phyloP scores from a whole-genome alignment of 2,113 vertebrate genomes.

The Furnarius figulus region DNA sequence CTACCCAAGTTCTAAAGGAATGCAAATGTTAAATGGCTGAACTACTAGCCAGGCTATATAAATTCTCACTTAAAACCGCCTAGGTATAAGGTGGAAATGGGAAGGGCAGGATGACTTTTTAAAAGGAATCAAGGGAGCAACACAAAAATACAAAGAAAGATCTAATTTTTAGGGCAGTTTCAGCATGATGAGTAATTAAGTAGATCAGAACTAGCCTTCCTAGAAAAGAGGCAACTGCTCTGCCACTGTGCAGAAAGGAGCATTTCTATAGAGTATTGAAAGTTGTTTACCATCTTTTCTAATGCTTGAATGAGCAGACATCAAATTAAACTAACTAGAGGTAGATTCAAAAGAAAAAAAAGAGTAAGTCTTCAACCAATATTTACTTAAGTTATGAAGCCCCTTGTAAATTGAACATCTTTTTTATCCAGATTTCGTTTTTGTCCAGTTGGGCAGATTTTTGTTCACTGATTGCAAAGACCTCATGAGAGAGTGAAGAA shows the following conservation, averaged over 20 bases:
- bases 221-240: background rate
- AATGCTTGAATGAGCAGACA: background rate
- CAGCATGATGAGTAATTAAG: background rate
- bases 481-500: background rate
- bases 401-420: background rate
- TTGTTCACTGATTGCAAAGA: background rate
- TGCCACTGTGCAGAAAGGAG: background rate
- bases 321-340: background rate
- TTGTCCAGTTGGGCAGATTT: background rate
- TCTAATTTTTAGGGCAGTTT: background rate
- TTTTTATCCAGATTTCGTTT: background rate
- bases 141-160: background rate
- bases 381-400: background rate
- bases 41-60: background rate
- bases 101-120: background rate
- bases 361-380: background rate
- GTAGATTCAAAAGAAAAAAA: background rate
- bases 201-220: background rate
- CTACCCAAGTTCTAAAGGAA: slow-evolving; percentile 1
- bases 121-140: background rate
- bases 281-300: background rate
- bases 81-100: background rate
- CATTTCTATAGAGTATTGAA: background rate
- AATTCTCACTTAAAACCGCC: background rate
- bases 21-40: background rate